A percentile compares a stretch with the other conserved stretches of the same genome.
Conservation (phyloP, 2,888 invertebrate species). For the Sthenelais limicola region DNA sequence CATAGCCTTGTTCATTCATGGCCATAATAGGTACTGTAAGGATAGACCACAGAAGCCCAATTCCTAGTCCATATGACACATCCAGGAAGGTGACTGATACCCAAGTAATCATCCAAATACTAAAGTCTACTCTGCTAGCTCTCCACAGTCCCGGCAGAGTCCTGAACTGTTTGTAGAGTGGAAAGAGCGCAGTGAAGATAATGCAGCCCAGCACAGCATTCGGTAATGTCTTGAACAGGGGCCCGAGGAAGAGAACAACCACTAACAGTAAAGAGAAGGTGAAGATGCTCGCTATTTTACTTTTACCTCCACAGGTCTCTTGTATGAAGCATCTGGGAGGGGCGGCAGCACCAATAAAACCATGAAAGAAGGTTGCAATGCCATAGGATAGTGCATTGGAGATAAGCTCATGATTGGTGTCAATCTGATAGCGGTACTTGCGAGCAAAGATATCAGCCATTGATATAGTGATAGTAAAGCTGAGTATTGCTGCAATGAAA, state of each 20-base stretch:
- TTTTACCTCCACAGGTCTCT: conserved; percentile 66
- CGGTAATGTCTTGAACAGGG: conserved; percentile 65
- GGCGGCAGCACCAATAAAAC: conserved; percentile 72
- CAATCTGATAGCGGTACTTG: conserved; percentile 53
- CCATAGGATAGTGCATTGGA: conserved; percentile 72
- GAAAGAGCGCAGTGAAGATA: conserved; percentile 72
- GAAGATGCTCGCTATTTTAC: conserved; percentile 63
- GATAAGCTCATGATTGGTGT: conserved; percentile 66
- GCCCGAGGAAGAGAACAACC: conserved; percentile 64
- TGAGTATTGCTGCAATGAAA: conserved; percentile 52
- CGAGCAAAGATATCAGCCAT: conserved; percentile 55
- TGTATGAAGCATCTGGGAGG: conserved; percentile 69
- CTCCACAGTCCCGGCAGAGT: conserved; percentile 82
- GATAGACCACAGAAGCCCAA: conserved; percentile 63
- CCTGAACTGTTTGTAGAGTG: conserved; percentile 78
- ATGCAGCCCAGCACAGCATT: conserved; percentile 72
- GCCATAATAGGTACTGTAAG: conserved; percentile 65
- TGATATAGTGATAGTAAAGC: conserved; percentile 54
- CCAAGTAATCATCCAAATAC: conserved; percentile 71
- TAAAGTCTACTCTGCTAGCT: conserved; percentile 84
- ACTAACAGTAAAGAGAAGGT: conserved; percentile 64
- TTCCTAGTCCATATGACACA: conserved; percentile 65
- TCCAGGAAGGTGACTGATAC: conserved; percentile 63
- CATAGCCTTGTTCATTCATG: conserved; percentile 62
- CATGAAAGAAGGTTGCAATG: conserved; percentile 70